Evolutionary conservation across 2,113 vertebrate genomes (phyloP).

Genomic region (Psilopogon haemacephalus): DNA sequence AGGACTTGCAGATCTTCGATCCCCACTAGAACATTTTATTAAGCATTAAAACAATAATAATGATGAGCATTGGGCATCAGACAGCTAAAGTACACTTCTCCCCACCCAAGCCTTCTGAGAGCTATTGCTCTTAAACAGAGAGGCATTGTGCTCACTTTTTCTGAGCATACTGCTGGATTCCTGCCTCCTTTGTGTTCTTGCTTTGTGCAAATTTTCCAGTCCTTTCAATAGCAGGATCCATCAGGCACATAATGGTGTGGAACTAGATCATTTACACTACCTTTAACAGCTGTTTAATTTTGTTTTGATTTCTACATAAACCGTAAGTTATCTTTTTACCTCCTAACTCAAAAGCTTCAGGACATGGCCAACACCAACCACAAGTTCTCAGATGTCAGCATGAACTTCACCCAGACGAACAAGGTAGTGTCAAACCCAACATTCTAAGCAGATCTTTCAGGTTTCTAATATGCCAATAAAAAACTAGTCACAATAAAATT

Average conservation of each 20-base stretch:
- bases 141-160: background rate
- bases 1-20: background rate
- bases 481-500: background rate
- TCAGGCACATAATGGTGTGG: background rate
- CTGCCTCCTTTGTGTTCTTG: fast-evolving
- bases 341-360: background rate
- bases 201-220: background rate
- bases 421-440: background rate
- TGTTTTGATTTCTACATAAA: background rate
- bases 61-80: background rate
- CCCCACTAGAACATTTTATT: background rate
- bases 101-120: background rate
- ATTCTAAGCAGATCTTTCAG: background rate
- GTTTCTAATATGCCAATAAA: background rate
- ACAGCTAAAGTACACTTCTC: background rate
- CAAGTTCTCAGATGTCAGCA: background rate
- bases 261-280: background rate
- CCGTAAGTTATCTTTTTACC: background rate
- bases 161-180: background rate
- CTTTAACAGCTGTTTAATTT: background rate
- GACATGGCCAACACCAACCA: background rate
- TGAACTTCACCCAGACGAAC: background rate
- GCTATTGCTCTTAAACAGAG: background rate
- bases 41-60: background rate
- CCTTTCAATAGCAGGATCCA: background rate